These are phyloP conservation scores for Nasalis larvatus DNA, from an alignment of 2,113 vertebrate genomes.

Conservation along the genomic window DNA sequence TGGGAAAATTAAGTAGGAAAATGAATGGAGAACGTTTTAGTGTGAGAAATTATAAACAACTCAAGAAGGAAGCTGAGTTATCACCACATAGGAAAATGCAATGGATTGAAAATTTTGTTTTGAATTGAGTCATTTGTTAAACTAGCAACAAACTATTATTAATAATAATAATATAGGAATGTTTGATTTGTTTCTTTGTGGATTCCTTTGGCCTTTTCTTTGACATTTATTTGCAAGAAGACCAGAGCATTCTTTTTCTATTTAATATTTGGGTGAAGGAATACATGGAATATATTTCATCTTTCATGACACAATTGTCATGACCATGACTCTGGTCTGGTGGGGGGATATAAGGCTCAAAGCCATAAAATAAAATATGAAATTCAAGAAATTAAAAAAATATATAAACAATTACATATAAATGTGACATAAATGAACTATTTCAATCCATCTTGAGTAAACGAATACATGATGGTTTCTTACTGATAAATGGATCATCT, in stretches of 20 bases:
- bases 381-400: constrained; percentile 35
- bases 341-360: background rate
- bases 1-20: constrained; percentile 38
- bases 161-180: constrained; percentile 51
- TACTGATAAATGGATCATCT: background rate
- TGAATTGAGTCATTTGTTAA: constrained; percentile 46
- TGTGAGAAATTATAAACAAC: constrained; percentile 47
- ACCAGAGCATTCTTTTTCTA: constrained; percentile 13
- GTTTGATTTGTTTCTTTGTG: constrained; percentile 52
- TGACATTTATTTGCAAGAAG: constrained; percentile 35
- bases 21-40: constrained; percentile 10
- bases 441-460: background rate
- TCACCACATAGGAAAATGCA: constrained; percentile 53
- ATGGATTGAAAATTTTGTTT: constrained; percentile 41
- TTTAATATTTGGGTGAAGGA: constrained; percentile 25
- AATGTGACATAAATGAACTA: background rate
- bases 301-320: constrained; percentile 20
- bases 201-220: constrained; percentile 43
- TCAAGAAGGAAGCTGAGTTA: constrained; percentile 46
- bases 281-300: constrained; percentile 29
- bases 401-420: background rate
- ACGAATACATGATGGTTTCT: background rate
- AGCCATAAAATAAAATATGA: constrained; percentile 17
- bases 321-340: background rate
- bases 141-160: constrained; percentile 41